Base-by-base conservation (phyloP, 2,888 invertebrate genomes). In the Quadroppia sp. region DNA sequence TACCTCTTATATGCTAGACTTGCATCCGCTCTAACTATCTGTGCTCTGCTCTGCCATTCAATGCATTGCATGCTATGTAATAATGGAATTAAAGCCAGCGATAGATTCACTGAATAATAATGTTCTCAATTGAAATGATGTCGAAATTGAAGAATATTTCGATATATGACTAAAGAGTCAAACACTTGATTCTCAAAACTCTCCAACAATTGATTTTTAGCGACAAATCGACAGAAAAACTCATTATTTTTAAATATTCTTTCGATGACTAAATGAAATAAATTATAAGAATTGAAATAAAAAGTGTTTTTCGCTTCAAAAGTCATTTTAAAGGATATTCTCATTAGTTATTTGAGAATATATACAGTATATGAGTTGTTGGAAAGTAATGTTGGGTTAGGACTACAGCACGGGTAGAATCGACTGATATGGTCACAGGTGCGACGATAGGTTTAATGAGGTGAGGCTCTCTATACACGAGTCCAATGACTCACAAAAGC, bases 391-490 rank as follows among this genome's bases (percentile, higher is more conserved):
- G 13, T 56, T 56, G 15, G 11, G 45, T 15, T 36, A 36, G 9
- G 36, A 9, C 36, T 36, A 36, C 36, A 36, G 36, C 9, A 36
- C 36, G 36, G 36, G 36, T 36, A 9, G 36, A 36, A 36, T 36
- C 9, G 36, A 9, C 4, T 42, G 69, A 23, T 69, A 15, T 11
- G 69, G 69, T 45, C 69, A 69, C 69, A 69, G 69, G 69, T 69
- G 69, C 45, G 69, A 42, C 69, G 25, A 69, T 40, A 25, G 69
- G 69, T 69, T 69, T 69, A 69, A 69, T 69, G 69, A 69, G 69
- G 69, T 69, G 69, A 69, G 69, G 69, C 69, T n/a, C n/a, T n/a
- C n/a, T 69, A 69, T 69, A 69, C 23, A 45, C 69, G 20, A 69
- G 69, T 69, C n/a, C 36, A 64, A 64, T 64, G 69, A 69, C 25